These are phyloP conservation scores for Saturnia japonica DNA, from an alignment of 2,888 invertebrate species.

Conservation along the genomic window DNA sequence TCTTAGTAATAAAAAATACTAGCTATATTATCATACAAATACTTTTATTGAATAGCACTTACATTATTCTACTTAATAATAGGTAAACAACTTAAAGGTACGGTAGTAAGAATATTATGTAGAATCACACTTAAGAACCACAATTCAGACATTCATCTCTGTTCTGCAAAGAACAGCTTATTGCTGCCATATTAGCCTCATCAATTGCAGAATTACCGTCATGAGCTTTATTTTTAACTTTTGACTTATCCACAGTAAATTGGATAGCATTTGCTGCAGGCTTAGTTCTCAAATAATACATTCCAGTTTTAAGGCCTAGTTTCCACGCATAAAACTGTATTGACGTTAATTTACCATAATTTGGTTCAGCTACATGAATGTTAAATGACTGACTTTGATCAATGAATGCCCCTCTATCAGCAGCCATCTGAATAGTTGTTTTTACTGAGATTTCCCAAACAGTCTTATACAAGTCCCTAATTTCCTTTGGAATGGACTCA, in stretches of 20 bases:
- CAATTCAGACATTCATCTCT: constrained; percentile 94
- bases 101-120: no score
- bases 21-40: background rate
- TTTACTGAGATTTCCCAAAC: constrained; percentile 99
- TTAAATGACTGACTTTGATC: constrained; percentile 99
- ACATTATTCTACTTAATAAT: background rate
- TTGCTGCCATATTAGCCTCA: constrained; percentile 85
- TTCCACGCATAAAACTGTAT: constrained; percentile 99
- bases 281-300: constrained; percentile 98
- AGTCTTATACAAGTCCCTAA: constrained; percentile 95
- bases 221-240: constrained; percentile 47
- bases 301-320: constrained; percentile 98
- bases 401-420: constrained; percentile 98
- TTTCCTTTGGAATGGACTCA: constrained; percentile 90
- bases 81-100: no score
- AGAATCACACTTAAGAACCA: constrained; percentile 86
- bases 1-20: background rate
- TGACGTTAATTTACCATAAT: constrained; percentile 95
- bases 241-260: constrained; percentile 96
- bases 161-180: constrained; percentile 93
- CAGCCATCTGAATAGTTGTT: constrained; percentile 96
- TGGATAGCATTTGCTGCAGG: constrained; percentile 98
- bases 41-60: background rate
- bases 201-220: constrained; percentile 59
- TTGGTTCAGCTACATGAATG: constrained; percentile 97